Evolutionary conservation across 2,797 vertebrate genomes (phyloP).

Genomic region (Sebastolobus altivelis): DNA sequence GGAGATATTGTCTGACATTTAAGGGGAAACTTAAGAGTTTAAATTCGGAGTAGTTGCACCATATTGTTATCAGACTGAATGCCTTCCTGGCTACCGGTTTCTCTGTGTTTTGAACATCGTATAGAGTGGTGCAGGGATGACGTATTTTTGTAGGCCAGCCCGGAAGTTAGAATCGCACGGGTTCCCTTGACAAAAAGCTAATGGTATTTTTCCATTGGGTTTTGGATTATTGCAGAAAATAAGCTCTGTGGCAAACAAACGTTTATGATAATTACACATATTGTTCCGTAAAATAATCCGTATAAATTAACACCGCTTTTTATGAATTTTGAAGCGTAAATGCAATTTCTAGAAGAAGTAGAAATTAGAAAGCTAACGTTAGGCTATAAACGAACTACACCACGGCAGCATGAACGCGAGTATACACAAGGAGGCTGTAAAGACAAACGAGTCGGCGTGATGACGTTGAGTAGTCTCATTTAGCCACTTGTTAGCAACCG

Average conservation of each 20-base stretch:
- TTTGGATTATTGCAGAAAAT: not conserved
- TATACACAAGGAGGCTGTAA: not conserved
- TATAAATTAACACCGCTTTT: not conserved
- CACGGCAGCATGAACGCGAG: not conserved
- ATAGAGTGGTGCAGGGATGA: not conserved
- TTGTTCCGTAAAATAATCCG: not conserved
- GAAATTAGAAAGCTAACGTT: not conserved
- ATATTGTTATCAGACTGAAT: slow-evolving; percentile 1
- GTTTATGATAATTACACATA: not conserved
- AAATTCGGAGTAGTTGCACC: not conserved
- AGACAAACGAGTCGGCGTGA: not conserved
- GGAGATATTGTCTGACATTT: slow-evolving; percentile 5
- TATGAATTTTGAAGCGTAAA: not conserved
- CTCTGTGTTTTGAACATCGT: not conserved
- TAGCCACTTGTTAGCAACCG: not conserved
- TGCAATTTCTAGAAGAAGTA: not conserved
- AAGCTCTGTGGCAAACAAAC: not conserved
- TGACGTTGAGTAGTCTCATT: not conserved
- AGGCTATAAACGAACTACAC: not conserved
- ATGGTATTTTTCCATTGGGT: not conserved
- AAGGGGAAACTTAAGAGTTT: not conserved
- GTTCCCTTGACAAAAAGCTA: not conserved
- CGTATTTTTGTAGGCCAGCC: not conserved
- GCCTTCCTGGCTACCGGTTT: not conserved
- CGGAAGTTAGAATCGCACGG: not conserved